Evolutionary conservation across 2,888 invertebrate genomes (phyloP).

Genomic region (Scrobipalpa atriplicella): DNA sequence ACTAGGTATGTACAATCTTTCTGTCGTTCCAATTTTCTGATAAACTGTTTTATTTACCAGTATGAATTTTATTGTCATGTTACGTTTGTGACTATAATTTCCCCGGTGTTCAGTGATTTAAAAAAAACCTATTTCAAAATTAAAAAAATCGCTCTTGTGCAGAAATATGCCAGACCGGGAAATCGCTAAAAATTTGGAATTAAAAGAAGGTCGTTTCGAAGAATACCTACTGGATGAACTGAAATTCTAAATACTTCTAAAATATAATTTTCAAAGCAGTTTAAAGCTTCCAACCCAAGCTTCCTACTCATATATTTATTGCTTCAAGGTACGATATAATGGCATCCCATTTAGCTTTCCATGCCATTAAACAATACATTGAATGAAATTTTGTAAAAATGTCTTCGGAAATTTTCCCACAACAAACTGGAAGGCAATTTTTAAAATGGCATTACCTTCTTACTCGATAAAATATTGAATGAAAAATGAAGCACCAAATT

Average conservation of each 20-base stretch:
- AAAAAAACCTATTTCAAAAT: no score
- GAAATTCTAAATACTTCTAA: not conserved
- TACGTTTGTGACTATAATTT: no score
- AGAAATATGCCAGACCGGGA: no score
- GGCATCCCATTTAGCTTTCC: constrained; percentile 15
- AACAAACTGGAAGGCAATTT: constrained; percentile 3
- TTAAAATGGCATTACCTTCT: not conserved
- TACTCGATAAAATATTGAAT: not conserved
- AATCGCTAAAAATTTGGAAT: no score
- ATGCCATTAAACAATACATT: constrained; percentile 17
- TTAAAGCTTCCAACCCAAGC: constrained; percentile 25
- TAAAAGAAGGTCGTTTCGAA: no score
- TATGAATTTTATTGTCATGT: no score
- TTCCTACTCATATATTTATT: constrained; percentile 18
- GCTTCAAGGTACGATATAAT: constrained; percentile 5
- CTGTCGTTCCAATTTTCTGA: no score
- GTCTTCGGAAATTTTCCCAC: constrained; percentile 6
- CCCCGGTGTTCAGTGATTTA: no score
- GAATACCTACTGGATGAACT: no score
- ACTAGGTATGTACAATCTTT: no score
- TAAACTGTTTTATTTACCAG: no score
- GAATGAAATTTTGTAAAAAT: constrained; percentile 15
- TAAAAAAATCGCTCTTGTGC: no score
- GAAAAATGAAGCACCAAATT: not conserved
- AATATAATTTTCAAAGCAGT: not conserved